phyloP scores from a whole-genome alignment of 1,140 invertebrate species.

The Tenebrio molitor region DNA sequence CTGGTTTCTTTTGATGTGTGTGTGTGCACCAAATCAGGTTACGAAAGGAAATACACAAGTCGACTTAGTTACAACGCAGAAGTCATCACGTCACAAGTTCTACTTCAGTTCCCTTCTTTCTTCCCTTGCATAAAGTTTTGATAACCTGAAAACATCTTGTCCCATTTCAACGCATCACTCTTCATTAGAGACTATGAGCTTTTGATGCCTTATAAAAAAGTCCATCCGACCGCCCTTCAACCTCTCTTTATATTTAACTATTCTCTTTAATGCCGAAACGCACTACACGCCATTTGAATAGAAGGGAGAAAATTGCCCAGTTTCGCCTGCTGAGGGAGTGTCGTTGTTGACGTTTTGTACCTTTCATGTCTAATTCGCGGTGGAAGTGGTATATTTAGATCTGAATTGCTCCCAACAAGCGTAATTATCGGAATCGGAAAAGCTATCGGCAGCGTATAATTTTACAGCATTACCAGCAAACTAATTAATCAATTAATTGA shows the following conservation, averaged over 20 bases:
- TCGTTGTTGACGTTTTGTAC: neutral
- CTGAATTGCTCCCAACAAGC: too few species aligned
- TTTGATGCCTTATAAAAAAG: constrained; percentile 1
- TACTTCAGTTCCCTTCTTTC: neutral
- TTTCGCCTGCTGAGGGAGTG: neutral
- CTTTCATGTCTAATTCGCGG: too few species aligned
- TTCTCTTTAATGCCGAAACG: neutral
- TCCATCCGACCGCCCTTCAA: neutral
- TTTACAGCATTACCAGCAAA: too few species aligned
- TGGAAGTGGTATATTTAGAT: too few species aligned
- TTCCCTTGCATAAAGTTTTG: constrained; percentile 16
- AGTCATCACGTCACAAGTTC: constrained; percentile 4
- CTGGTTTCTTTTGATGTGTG: constrained; percentile 20
- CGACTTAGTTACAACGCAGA: neutral
- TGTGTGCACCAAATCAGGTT: constrained; percentile 13
- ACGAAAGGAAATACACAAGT: neutral
- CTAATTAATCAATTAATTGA: too few species aligned
- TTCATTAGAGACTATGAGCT: constrained; percentile 36
- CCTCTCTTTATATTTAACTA: constrained; percentile 5
- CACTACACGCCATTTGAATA: neutral
- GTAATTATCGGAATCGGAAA: too few species aligned
- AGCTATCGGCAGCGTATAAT: too few species aligned
- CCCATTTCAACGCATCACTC: constrained; percentile 43
- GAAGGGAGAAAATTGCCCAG: too few species aligned
- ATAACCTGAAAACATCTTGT: constrained; percentile 42